A percentile compares a stretch with the other conserved stretches of the same genome.
Conservation (phyloP, 2,113 vertebrate genomes). For the Sebastes fasciatus region DNA sequence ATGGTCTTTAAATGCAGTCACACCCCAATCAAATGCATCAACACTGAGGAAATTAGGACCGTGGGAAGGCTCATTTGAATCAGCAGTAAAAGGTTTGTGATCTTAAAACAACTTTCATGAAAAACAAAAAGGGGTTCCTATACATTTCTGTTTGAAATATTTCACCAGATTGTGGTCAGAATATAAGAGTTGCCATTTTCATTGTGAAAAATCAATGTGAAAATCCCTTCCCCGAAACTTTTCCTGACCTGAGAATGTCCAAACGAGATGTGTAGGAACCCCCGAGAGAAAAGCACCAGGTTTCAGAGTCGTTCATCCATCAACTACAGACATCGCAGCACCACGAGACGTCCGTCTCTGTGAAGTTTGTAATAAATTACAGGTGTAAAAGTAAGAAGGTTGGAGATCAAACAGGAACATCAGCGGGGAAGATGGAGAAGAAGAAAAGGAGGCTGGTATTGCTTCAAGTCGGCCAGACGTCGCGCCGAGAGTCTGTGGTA, state of each 20-base stretch:
- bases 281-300: slow-evolving; percentile 35
- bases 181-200: not conserved
- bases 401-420: too few relatives aligned
- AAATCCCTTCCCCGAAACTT: not conserved
- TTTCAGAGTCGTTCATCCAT: slow-evolving; percentile 10
- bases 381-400: not conserved
- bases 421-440: too few relatives aligned
- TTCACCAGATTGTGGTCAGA: not conserved
- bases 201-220: not conserved
- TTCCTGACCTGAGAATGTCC: not conserved
- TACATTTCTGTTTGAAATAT: slow-evolving; percentile 7
- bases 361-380: slow-evolving; percentile 26
- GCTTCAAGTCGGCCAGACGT: slow-evolving; percentile 23
- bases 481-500: not conserved
- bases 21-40: not conserved
- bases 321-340: slow-evolving; percentile 12
- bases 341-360: not conserved
- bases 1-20: not conserved
- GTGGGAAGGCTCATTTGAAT: not conserved
- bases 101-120: not conserved
- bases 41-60: not conserved
- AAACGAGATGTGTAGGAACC: not conserved
- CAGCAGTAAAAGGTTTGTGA: slow-evolving; percentile 22
- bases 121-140: not conserved
- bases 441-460: slow-evolving; percentile 5